Conservation (phyloP, 2,797 vertebrate species). For the Peromyscus melanophrys region DNA sequence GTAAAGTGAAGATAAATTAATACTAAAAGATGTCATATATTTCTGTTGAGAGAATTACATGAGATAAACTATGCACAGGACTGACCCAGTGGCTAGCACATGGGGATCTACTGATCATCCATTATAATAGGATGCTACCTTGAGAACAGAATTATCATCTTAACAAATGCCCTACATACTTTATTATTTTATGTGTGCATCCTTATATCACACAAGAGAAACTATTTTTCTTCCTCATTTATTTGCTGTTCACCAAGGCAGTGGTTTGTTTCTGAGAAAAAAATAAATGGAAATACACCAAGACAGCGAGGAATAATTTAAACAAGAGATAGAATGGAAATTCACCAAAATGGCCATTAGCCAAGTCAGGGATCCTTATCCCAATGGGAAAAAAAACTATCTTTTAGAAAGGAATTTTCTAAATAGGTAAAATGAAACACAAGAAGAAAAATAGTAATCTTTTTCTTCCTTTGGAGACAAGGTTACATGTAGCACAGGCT, state of each 20-base stretch:
- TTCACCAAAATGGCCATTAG: not conserved
- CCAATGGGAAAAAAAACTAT: not conserved
- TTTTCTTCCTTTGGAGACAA: not conserved
- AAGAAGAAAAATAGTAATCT: not conserved
- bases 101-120: slow-evolving; percentile 32
- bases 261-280: slow-evolving; percentile 45
- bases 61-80: not conserved
- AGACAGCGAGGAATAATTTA: slow-evolving; percentile 1
- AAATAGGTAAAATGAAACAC: slow-evolving; percentile 1
- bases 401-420: not conserved
- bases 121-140: not conserved
- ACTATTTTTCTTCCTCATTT: not conserved
- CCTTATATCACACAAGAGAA: not conserved
- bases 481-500: not conserved
- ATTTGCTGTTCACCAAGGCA: slow-evolving; percentile 17
- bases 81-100: not conserved
- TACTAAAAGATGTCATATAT: not conserved
- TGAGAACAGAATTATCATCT: not conserved
- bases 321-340: not conserved
- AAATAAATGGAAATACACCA: slow-evolving; percentile 40
- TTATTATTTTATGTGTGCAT: not conserved
- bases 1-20: slow-evolving; percentile 35
- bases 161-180: not conserved
- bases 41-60: not conserved
- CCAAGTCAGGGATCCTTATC: not conserved